phyloP scores from a whole-genome alignment of 2,797 vertebrate genomes.

The Premnoplex brunnescens region DNA sequence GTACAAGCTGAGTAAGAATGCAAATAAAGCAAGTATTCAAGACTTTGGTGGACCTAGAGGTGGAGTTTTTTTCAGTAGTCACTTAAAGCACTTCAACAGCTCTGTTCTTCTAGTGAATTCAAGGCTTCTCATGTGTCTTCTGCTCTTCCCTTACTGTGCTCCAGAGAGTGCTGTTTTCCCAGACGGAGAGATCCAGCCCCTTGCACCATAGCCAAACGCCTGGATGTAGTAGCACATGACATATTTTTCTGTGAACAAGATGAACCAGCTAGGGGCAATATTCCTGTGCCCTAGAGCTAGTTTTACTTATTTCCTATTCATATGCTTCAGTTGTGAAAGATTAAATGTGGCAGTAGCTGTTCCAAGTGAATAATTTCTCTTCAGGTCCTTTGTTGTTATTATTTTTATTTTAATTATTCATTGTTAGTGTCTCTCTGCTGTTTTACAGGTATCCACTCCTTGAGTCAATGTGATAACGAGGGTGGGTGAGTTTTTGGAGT shows the following conservation, averaged over 20 bases:
- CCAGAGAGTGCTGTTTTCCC: slow-evolving; percentile 70
- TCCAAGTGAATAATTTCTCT: slow-evolving; percentile 25
- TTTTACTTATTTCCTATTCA: slow-evolving; percentile 36
- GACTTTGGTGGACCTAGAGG: not conserved
- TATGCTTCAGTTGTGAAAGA: not conserved
- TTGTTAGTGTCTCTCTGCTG: not conserved
- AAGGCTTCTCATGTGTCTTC: not conserved
- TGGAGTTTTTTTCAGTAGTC: not conserved
- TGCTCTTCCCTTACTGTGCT: slow-evolving; percentile 32
- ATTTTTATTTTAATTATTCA: slow-evolving; percentile 29
- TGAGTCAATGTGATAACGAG: accelerated
- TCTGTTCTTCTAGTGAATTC: not conserved
- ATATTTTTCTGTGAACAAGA: slow-evolving; percentile 11
- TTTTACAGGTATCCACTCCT: not conserved
- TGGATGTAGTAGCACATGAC: not conserved
- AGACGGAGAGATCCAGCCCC: not conserved
- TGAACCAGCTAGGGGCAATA: slow-evolving; percentile 36
- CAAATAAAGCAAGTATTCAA: not conserved
- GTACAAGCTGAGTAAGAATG: not conserved
- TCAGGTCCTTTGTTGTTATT: not conserved
- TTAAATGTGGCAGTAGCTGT: not conserved
- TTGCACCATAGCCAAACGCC: not conserved
- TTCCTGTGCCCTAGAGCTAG: not conserved
- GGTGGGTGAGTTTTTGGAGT: not conserved
- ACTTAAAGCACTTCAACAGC: not conserved